Base-by-base conservation (phyloP, 2,888 invertebrate genomes). In the Magallana nippona region DNA sequence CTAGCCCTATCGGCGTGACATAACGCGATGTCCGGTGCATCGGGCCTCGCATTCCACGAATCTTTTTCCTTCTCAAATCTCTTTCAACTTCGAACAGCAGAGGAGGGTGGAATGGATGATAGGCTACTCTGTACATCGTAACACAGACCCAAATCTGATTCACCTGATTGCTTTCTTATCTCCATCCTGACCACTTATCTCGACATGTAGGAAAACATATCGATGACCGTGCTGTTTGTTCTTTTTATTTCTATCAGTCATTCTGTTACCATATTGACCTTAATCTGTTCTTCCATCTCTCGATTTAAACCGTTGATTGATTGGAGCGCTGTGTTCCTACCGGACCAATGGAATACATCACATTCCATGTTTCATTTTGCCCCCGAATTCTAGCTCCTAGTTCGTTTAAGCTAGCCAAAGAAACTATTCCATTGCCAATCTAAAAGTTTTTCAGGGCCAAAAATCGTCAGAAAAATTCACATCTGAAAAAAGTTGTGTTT, bases 141-240 rank as follows among this genome's bases (percentile, higher is more conserved):
- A 71, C 71, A 71, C 71, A 71, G 27, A 71, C 71, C 71, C 15
- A 71, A 13, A 71, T 71, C 71, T 71, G 71, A 71, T 27, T 71
- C 71, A 71, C 71, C 71, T 71, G 71, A 71, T 13, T 71, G 22
- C 71, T 27, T 71, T 71, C 71, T 71, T 71, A 71, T 71, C 71
- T 71, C 32, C 71, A 27, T 71, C 71, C 71, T 32, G 71, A 22
- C 71, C 71, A 71, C 71, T 71, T 71, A 71, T 71, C 71, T 71
- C 27, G 71, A 71, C 71, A 71, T 71, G 71, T 71, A 71, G 71
- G 15, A 71, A 71, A 71, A 71, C 71, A 71, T 71, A 71, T 71
- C 71, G 71, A 71, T 71, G 71, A 71, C 71, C 71, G 32, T 71
- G 71, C 71, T 71, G 71, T 71, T 71, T 71, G 71, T 71, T 71